Evolutionary conservation across 2,113 vertebrate species (phyloP).

Genomic region (Grantiella picta): DNA sequence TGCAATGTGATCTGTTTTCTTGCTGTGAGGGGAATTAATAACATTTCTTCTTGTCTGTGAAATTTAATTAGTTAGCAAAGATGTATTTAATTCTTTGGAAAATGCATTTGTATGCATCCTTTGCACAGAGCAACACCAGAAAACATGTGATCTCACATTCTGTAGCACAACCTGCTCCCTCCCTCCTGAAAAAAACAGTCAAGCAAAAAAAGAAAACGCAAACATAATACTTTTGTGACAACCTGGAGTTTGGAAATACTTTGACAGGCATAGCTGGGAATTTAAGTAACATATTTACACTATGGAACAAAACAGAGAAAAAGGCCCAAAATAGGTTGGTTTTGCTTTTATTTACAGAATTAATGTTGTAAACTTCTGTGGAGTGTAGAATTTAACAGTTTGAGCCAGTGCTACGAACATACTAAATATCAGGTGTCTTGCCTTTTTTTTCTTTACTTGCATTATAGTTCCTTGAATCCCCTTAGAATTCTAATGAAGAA

Average conservation of each 20-base stretch:
- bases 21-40: neutral
- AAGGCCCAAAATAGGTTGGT: fast-evolving
- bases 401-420: neutral
- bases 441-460: neutral
- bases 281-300: neutral
- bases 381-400: neutral
- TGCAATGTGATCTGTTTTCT: neutral
- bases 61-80: neutral
- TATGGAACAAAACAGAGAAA: neutral
- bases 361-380: neutral
- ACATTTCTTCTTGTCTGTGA: neutral
- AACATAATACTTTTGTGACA: neutral
- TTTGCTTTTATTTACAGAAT: neutral
- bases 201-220: neutral
- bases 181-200: neutral
- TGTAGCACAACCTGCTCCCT: neutral
- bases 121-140: neutral
- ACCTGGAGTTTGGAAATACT: neutral
- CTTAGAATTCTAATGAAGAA: neutral
- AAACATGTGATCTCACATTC: neutral
- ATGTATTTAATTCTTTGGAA: neutral
- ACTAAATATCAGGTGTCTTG: neutral
- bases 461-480: neutral
- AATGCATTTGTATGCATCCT: neutral
- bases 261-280: neutral